Evolutionary conservation across 2,888 invertebrate species (phyloP).

Genomic region (Merodon equestris): DNA sequence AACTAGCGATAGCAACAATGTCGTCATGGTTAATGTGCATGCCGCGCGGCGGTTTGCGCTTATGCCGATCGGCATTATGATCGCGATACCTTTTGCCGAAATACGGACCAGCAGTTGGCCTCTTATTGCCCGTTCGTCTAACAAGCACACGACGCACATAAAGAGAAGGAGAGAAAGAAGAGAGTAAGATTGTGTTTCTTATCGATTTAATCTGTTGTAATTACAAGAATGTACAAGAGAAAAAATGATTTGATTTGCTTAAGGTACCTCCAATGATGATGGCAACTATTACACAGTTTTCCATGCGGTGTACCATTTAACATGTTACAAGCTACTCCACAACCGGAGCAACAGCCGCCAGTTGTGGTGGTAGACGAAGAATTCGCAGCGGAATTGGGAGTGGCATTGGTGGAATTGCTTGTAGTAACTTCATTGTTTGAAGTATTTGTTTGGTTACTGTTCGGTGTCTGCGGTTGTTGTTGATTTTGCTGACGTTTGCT

Average conservation of each 20-base stretch:
- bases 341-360: slow-evolving; percentile 79
- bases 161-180: slow-evolving; percentile 33
- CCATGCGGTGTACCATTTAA: slow-evolving; percentile 88
- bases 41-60: slow-evolving; percentile 95
- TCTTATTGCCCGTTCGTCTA: slow-evolving; percentile 89
- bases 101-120: slow-evolving; percentile 87
- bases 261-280: slow-evolving; percentile 89
- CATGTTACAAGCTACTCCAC: slow-evolving; percentile 88
- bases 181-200: slow-evolving; percentile 36
- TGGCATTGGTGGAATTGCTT: slow-evolving; percentile 44
- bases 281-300: slow-evolving; percentile 90
- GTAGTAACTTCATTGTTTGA: slow-evolving; percentile 60
- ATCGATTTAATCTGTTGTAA: no score
- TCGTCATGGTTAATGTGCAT: slow-evolving; percentile 99
- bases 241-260: slow-evolving; percentile 12
- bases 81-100: slow-evolving; percentile 77
- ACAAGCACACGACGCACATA: slow-evolving; percentile 36
- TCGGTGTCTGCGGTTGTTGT: slow-evolving; percentile 64
- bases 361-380: slow-evolving; percentile 69
- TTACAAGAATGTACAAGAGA: no score
- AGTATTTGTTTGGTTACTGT: slow-evolving; percentile 53
- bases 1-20: slow-evolving; percentile 90
- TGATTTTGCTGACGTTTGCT: slow-evolving; percentile 66
- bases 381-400: slow-evolving; percentile 37
- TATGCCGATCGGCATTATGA: slow-evolving; percentile 80